Evolutionary conservation across 2,113 vertebrate species (phyloP), one percentile per base, ranked within the genome.

Genomic region (Gobiocypris rarus): DNA sequence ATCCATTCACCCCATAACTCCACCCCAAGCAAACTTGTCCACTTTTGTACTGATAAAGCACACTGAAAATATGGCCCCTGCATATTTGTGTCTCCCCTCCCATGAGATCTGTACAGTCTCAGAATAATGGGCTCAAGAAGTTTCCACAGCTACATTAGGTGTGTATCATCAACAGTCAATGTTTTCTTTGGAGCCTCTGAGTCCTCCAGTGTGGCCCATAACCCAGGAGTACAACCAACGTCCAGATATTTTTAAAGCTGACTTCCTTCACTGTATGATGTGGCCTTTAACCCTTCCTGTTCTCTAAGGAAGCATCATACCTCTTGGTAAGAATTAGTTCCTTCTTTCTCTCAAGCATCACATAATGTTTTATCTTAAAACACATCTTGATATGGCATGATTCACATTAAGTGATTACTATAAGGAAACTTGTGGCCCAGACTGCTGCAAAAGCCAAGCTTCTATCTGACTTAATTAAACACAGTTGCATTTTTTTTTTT

Each of bases 81-180:
- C 78, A 80, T 80, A 67, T 80, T 59, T 80, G 78, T 31, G 43
- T 67, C 41, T 80, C 26, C 22, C 78, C 43, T 80, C 78, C 78
- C 78, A 67, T 80, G 78, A 52, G 6, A 80, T 80, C 78, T 80
- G 78, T 34, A 67, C 43, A 80, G 59, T 50, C 78, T 67, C 59
- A 79, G 38, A 41, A 79, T 79, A 63, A 63, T 61, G n/a, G 56
- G 3, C 56, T 79, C 41, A 45, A 79, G 14, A 79, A 28, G 38
- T 61, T 79, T 63, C 76, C 56, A 78, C 56, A 5, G 63, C 58
- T 43, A 61, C 11, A 63, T 79, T 9, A 58, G 22, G 13, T 79
- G 38, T 15, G 75, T 76, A 41, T 58, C 31, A 76, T 56, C 31
- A 58, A 76, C 75, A 58, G 52, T 54, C 28, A 76, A 10, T 78